Percentiles rank a stretch among this genome's conserved stretches.
These are phyloP conservation scores for Molorchus minor DNA, from an alignment of 2,888 invertebrate genomes.

Conservation along the genomic window DNA sequence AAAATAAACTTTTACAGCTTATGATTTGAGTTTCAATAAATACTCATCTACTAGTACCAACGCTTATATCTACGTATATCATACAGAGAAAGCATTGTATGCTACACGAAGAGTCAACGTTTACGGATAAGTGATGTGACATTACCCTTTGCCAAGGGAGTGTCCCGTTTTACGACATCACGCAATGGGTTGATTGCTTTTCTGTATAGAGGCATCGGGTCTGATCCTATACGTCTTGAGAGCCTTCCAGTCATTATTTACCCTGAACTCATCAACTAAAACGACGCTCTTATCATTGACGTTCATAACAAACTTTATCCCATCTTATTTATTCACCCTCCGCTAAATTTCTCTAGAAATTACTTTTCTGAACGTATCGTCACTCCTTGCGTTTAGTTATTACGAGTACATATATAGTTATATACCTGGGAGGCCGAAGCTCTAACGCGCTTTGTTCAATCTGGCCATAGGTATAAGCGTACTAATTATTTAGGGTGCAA, in stretches of 20 bases:
- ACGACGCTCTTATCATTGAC: conserved; percentile 49
- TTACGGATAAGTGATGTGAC: conserved; percentile 47
- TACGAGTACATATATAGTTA: too few species aligned
- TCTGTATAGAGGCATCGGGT: conserved; percentile 38
- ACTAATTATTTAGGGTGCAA: too few species aligned
- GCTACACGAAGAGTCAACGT: conserved; percentile 31
- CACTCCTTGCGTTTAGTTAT: too few species aligned
- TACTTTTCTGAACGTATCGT: too few species aligned
- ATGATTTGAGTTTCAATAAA: too few species aligned
- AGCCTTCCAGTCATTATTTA: conserved; percentile 59
- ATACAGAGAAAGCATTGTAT: background rate
- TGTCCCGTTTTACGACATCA: conserved; percentile 59
- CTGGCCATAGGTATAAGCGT: too few species aligned
- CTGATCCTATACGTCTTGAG: conserved; percentile 33
- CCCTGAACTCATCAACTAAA: conserved; percentile 58
- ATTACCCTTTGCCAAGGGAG: conserved; percentile 47
- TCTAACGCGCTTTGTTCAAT: too few species aligned
- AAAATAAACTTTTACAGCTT: conserved; percentile 7
- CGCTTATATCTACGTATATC: background rate
- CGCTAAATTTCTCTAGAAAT: background rate
- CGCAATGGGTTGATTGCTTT: conserved; percentile 63
- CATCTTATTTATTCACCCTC: conserved; percentile 36
- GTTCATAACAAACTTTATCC: conserved; percentile 28
- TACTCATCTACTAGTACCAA: too few species aligned
- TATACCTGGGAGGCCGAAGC: too few species aligned